Percentiles rank a stretch among this genome's conserved stretches.
Conservation (phyloP, 2,888 invertebrate genomes). For the Buathra laborator region DNA sequence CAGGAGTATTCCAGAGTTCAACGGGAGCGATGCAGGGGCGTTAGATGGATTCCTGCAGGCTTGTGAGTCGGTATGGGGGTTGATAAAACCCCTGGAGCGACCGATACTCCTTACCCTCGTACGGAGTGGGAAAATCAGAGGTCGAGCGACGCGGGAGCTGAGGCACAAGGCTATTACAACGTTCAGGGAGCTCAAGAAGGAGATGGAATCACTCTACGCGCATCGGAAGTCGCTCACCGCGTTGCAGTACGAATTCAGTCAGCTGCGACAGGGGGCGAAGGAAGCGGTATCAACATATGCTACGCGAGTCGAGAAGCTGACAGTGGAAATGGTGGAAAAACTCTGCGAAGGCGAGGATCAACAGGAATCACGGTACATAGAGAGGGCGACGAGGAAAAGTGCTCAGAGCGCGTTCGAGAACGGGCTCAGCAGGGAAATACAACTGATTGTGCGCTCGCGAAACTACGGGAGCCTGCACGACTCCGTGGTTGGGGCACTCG, state of each 20-base stretch:
- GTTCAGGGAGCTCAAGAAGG: no score
- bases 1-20: no score
- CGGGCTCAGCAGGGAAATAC: not conserved
- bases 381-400: not conserved
- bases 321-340: not conserved
- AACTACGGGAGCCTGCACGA: not conserved
- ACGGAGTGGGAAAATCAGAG: no score
- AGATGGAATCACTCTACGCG: not conserved
- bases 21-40: no score
- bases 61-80: no score
- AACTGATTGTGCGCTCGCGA: not conserved
- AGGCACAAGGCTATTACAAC: no score
- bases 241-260: slow-evolving; percentile 3
- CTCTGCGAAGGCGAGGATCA: not conserved
- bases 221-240: not conserved
- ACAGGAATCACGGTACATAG: not conserved
- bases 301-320: not conserved
- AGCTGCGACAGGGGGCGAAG: not conserved
- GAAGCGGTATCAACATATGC: not conserved
- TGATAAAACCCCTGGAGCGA: no score
- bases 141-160: no score
- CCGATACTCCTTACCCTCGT: no score
- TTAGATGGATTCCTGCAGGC: no score
- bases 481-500: not conserved
- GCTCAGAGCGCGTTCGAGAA: slow-evolving; percentile 3